These are phyloP conservation scores for Drosophila gunungcola DNA, from an alignment of 1,140 invertebrate genomes.

Conservation along the genomic window DNA sequence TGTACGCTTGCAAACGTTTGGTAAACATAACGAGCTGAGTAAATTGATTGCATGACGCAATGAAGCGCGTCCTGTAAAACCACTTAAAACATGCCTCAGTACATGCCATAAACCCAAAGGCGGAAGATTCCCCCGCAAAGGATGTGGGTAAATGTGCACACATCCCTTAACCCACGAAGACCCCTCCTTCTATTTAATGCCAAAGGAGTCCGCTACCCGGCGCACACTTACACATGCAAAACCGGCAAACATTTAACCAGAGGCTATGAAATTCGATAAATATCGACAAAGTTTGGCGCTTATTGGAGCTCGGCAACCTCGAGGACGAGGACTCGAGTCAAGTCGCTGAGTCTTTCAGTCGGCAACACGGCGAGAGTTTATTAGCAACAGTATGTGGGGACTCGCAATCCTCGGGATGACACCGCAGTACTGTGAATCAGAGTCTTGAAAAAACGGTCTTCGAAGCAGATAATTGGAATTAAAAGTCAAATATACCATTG, in stretches of 20 bases:
- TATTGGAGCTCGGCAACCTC: constrained; percentile 45
- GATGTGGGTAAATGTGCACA: constrained; percentile 33
- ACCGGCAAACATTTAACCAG: constrained; percentile 78
- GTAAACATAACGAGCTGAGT: constrained; percentile 77
- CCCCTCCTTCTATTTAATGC: constrained; percentile 19
- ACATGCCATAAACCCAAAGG: constrained; percentile 79
- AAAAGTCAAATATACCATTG: too few species aligned
- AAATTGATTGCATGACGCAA: constrained; percentile 83
- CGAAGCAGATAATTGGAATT: too few species aligned
- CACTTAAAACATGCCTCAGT: constrained; percentile 84
- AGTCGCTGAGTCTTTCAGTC: constrained; percentile 30
- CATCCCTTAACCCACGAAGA: neutral
- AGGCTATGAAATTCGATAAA: constrained; percentile 81
- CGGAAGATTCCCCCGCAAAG: constrained; percentile 42
- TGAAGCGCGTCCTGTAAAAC: constrained; percentile 84
- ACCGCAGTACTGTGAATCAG: constrained; percentile 23
- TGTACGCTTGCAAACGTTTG: constrained; percentile 47
- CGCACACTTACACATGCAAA: constrained; percentile 49
- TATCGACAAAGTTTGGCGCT: constrained; percentile 76
- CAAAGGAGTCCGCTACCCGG: constrained; percentile 27
- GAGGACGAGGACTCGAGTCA: constrained; percentile 27
- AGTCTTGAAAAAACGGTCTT: neutral
- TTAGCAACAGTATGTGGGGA: constrained; percentile 72
- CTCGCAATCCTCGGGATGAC: constrained; percentile 19
- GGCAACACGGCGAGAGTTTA: constrained; percentile 59